These are phyloP conservation scores for Dugesia japonica DNA, from an alignment of 2,888 invertebrate genomes.

Conservation along the genomic window DNA sequence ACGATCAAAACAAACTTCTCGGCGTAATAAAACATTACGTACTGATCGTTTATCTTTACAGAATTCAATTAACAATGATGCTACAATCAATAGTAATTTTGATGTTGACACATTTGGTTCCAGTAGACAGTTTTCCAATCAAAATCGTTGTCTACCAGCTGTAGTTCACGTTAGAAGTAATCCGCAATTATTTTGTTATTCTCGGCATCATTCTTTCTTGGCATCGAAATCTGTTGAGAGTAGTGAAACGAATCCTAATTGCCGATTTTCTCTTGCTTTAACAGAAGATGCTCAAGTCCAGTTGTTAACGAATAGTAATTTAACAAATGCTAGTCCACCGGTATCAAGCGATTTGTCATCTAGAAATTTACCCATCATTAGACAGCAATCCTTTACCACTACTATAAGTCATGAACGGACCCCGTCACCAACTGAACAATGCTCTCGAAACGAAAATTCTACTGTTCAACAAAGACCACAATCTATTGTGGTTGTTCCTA, in stretches of 20 bases:
- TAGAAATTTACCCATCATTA: background rate
- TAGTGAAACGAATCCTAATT: background rate
- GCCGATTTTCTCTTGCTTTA: background rate
- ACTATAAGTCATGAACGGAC: background rate
- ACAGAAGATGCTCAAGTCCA: slow-evolving; percentile 9
- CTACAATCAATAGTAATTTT: background rate
- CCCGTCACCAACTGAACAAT: background rate
- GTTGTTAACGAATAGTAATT: background rate
- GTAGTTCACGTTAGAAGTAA: background rate
- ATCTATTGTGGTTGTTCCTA: background rate
- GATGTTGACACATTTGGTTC: background rate
- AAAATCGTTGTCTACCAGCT: slow-evolving; percentile 8
- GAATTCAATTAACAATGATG: background rate
- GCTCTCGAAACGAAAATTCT: background rate
- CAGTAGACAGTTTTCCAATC: background rate
- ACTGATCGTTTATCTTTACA: background rate
- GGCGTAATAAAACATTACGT: background rate
- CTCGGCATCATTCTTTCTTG: background rate
- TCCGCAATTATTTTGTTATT: slow-evolving; percentile 9
- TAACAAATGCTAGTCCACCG: background rate
- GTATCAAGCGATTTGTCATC: background rate
- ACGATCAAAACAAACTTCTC: background rate
- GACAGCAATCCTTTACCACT: background rate
- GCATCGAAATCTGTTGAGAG: background rate
- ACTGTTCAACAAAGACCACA: background rate